A percentile compares a stretch with the other conserved stretches of the same genome.
phyloP scores from a whole-genome alignment of 2,888 invertebrate genomes.

The Morpho deidamia region DNA sequence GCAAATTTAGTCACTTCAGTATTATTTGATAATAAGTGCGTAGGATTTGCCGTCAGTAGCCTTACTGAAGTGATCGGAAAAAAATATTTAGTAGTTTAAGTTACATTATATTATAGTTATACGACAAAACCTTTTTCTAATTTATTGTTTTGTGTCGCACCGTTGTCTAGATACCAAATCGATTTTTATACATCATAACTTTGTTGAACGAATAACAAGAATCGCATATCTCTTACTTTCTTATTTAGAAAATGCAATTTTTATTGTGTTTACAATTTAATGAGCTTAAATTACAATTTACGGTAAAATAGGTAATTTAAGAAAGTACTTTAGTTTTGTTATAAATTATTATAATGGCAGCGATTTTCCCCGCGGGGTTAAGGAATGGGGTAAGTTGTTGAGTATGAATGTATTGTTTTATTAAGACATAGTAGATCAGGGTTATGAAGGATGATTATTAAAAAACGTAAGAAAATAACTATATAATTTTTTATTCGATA shows the following conservation, averaged over 20 bases:
- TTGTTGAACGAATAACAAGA: constrained; percentile 14
- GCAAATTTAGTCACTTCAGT: too few species aligned
- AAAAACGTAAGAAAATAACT: too few species aligned
- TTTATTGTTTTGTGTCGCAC: constrained; percentile 28
- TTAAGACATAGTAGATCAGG: too few species aligned
- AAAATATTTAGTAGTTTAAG: too few species aligned
- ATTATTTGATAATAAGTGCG: not conserved
- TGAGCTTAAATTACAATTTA: not conserved
- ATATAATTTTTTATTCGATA: too few species aligned
- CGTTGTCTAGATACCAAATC: constrained; percentile 69
- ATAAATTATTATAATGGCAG: constrained; percentile 43
- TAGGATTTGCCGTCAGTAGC: too few species aligned
- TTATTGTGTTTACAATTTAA: not conserved
- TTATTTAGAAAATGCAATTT: constrained; percentile 15
- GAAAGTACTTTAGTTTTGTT: too few species aligned
- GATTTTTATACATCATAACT: constrained; percentile 41
- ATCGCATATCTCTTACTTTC: constrained; percentile 14
- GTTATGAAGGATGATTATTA: too few species aligned
- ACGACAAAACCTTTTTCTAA: not conserved
- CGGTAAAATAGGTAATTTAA: too few species aligned
- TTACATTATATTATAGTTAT: too few species aligned
- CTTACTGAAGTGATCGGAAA: too few species aligned
- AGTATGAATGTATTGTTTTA: not conserved
- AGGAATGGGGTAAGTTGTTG: constrained; percentile 51
- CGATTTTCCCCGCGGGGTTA: constrained; percentile 56